These are phyloP conservation scores for Ceratothoa steindachneri DNA, from an alignment of 2,888 invertebrate species.

Conservation along the genomic window DNA sequence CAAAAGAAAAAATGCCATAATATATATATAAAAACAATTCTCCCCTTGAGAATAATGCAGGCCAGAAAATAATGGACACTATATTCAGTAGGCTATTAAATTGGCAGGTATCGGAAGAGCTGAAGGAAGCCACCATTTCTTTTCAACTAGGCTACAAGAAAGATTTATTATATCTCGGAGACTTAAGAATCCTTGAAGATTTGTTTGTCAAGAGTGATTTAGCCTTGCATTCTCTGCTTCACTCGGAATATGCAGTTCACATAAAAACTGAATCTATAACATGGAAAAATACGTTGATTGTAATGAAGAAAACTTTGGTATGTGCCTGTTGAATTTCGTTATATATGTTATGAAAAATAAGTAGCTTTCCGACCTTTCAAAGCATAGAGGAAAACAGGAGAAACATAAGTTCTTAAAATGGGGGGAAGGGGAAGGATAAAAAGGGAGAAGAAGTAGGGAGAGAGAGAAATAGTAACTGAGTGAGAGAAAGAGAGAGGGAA, in stretches of 20 bases:
- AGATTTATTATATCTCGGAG: constrained; percentile 17
- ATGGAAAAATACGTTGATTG: constrained; percentile 31
- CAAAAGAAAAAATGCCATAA: too few species aligned
- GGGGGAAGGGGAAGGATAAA: too few species aligned
- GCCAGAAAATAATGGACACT: too few species aligned
- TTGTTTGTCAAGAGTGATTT: constrained; percentile 32
- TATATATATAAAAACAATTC: too few species aligned
- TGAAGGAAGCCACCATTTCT: not conserved
- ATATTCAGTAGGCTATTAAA: too few species aligned
- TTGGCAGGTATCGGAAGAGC: not conserved
- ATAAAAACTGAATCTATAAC: constrained; percentile 33
- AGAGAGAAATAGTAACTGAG: not conserved
- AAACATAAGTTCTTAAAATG: too few species aligned
- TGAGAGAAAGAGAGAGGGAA: constrained; percentile 5
- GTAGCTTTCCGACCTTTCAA: too few species aligned
- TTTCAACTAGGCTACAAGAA: not conserved
- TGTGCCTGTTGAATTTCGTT: too few species aligned
- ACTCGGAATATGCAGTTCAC: constrained; percentile 41
- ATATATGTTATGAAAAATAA: too few species aligned
- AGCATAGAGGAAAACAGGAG: too few species aligned
- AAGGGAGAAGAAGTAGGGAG: too few species aligned
- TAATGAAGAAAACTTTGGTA: constrained; percentile 39
- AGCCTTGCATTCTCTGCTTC: constrained; percentile 33
- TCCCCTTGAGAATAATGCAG: too few species aligned
- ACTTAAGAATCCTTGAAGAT: constrained; percentile 19